Conservation (phyloP, 2,888 invertebrate genomes). For the Byasa hedistus region DNA sequence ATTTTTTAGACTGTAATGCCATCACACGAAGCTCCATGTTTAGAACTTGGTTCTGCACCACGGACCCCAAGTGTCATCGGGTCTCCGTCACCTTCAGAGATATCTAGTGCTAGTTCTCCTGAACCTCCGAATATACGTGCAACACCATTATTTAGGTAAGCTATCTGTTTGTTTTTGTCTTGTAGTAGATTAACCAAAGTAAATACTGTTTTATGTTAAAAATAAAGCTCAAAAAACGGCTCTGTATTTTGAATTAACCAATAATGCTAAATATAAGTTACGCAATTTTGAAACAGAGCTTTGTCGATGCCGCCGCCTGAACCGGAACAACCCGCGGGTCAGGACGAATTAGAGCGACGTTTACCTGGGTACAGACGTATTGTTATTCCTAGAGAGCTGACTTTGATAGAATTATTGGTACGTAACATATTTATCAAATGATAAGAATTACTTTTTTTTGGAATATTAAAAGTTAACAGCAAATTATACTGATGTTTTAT, state of each 20-base stretch:
- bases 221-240: too few relatives aligned
- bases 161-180: too few relatives aligned
- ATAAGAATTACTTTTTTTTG: too few relatives aligned
- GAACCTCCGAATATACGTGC: conserved; percentile 60
- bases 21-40: conserved; percentile 59
- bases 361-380: conserved; percentile 78
- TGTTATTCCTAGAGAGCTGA: conserved; percentile 78
- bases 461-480: too few relatives aligned
- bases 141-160: conserved; percentile 68
- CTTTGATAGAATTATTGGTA: conserved; percentile 81
- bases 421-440: conserved; percentile 34
- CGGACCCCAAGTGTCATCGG: conserved; percentile 52
- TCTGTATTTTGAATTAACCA: too few relatives aligned
- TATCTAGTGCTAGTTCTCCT: conserved; percentile 70
- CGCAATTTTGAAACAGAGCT: conserved; percentile 45
- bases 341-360: conserved; percentile 71
- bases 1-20: conserved; percentile 52
- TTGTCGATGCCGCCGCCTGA: conserved; percentile 71
- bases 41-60: conserved; percentile 67
- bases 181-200: too few relatives aligned
- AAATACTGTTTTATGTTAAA: too few relatives aligned
- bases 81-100: conserved; percentile 69
- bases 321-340: conserved; percentile 68
- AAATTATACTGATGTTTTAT: too few relatives aligned
- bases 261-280: too few relatives aligned